Base-by-base conservation (phyloP, 1,140 invertebrate genomes). In the Eurosta solidaginis region DNA sequence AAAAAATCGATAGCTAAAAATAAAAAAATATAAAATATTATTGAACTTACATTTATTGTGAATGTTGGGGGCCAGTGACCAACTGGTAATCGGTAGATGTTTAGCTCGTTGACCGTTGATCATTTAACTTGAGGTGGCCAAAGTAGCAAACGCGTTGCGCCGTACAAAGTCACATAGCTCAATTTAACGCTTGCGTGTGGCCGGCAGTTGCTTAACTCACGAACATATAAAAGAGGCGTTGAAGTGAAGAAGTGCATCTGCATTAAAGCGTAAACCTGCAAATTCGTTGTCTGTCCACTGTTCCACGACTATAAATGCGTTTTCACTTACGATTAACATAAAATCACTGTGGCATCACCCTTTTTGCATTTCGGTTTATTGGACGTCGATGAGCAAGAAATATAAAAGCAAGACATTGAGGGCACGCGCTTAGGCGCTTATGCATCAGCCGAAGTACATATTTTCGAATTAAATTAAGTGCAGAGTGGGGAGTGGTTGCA, bases 101-200 rank as follows among this genome's bases (percentile, higher is more conserved):
- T 68, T 22, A 68, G 33, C 59, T 68, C 22, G 33, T 68, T 68
- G 29, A 20, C 59, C 33, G 59, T 42, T 68, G 59, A 68, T 68
- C 33, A 42, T n/a, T 68, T 68, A n/a, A 20, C 29, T 68, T 68
- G 59, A 42, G 7, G 36, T n/a, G 14, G 36, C 29, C 59, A 6
- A 68, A 68, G 40, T 33, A 40, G 36, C 27, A 42, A 33, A 68
- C 50, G 33, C 27, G 59, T 10, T 40, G 33, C 36, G n/a, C n/a
- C n/a, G n/a, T n/a, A n/a, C n/a, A n/a, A n/a, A n/a, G n/a, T n/a
- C n/a, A n/a, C n/a, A n/a, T n/a, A n/a, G n/a, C n/a, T n/a, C n/a
- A n/a, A n/a, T n/a, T n/a, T n/a, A n/a, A n/a, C 36, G 29, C 59
- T 68, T 68, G 59, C 59, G 59, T 68, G 59, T 68, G 59, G 59